A percentile compares a stretch with the other conserved stretches of the same genome.
These are phyloP conservation scores for Schmidtea mediterranea DNA, from an alignment of 1,140 invertebrate genomes.

Conservation along the genomic window DNA sequence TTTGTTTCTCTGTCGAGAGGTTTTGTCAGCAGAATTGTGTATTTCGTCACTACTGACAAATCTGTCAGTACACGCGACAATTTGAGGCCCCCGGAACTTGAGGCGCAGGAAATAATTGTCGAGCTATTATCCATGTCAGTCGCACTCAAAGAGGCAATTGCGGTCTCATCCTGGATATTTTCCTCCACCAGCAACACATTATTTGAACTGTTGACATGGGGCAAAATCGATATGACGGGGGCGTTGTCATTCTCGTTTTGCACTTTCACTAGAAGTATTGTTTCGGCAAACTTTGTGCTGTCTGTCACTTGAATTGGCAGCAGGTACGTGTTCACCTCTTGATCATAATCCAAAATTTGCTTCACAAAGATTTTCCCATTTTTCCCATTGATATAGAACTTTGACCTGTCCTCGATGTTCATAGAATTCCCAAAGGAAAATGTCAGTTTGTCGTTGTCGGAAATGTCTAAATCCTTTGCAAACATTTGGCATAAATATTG, in stretches of 20 bases:
- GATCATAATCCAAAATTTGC: not conserved
- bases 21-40: no score
- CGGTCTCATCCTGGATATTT: no score
- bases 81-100: no score
- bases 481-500: not conserved
- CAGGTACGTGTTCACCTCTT: not conserved
- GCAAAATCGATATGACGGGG: not conserved
- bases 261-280: not conserved
- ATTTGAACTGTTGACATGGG: no score
- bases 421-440: not conserved
- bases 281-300: not conserved
- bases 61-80: no score
- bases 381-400: not conserved
- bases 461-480: not conserved
- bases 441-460: not conserved
- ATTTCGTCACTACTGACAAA: no score
- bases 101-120: no score
- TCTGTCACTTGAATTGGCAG: not conserved
- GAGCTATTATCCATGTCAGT: no score
- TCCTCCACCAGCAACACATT: no score
- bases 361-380: not conserved
- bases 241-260: conserved; percentile 1
- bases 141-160: no score
- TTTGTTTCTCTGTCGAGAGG: no score
- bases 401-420: not conserved